Evolutionary conservation across 2,113 vertebrate genomes (phyloP).

Genomic region (Antennarius striatus): DNA sequence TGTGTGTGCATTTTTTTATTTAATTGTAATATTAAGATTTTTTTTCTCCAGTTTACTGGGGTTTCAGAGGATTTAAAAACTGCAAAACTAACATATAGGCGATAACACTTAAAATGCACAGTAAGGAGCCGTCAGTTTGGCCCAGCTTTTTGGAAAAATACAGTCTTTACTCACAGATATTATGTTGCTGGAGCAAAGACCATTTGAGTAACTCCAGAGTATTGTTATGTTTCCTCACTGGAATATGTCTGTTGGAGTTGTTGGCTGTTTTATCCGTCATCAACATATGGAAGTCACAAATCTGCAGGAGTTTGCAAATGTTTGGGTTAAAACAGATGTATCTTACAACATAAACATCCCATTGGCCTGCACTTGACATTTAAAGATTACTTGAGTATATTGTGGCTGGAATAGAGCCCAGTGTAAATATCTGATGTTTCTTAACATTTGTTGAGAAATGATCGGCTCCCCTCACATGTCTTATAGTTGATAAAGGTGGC

Average conservation of each 20-base stretch:
- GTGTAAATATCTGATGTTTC: neutral
- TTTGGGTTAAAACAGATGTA: conserved; percentile 2
- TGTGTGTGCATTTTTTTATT: too few species aligned
- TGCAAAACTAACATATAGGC: neutral
- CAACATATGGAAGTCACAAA: conserved; percentile 23
- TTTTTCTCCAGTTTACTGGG: too few species aligned
- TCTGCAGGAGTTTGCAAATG: neutral
- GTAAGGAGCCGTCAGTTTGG: conserved; percentile 3
- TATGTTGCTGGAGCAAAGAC: conserved; percentile 34
- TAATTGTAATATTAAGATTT: too few species aligned
- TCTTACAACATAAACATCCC: neutral
- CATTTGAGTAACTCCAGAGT: conserved; percentile 22
- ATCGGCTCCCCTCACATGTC: conserved; percentile 1
- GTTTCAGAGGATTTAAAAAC: neutral
- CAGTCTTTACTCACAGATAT: too few species aligned
- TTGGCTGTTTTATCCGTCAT: conserved; percentile 40
- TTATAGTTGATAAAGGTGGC: conserved; percentile 94
- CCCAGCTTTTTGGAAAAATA: neutral
- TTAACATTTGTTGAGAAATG: conserved; percentile 2
- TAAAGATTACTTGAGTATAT: neutral
- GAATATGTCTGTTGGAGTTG: conserved; percentile 28
- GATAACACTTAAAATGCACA: neutral
- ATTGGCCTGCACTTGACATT: neutral
- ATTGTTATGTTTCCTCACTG: neutral
- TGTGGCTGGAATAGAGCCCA: neutral